Evolutionary conservation across 2,888 invertebrate genomes (phyloP).

Genomic region (Polyommatus icarus): DNA sequence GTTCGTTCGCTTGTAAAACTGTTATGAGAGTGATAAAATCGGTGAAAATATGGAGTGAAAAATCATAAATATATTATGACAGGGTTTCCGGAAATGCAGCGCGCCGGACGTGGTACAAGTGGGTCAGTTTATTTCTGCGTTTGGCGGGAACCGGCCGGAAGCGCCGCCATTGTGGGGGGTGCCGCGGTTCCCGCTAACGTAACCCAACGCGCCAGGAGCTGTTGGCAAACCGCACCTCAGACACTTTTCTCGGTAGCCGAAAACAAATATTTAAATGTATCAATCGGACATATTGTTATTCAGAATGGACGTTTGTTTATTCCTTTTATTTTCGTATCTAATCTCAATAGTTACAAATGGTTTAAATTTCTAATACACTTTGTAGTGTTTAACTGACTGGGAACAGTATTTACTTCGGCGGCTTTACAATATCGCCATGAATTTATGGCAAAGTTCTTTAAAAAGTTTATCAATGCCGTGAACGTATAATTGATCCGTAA

Average conservation of each 20-base stretch:
- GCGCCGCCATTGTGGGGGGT: constrained; percentile 77
- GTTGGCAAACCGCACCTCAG: constrained; percentile 24
- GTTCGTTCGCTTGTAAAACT: constrained; percentile 30
- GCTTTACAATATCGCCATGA: not conserved
- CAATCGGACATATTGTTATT: constrained; percentile 30
- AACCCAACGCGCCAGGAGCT: constrained; percentile 59
- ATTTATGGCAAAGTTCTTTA: not conserved
- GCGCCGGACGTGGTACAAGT: constrained; percentile 75
- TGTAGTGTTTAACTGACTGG: not conserved
- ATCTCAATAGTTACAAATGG: not conserved
- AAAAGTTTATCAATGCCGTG: not conserved
- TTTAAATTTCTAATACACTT: not conserved
- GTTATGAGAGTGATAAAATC: constrained; percentile 37
- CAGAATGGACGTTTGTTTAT: not conserved
- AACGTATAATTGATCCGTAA: not conserved
- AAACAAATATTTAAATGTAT: constrained; percentile 31
- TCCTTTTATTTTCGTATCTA: not conserved
- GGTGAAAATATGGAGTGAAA: constrained; percentile 44
- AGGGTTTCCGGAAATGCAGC: constrained; percentile 77
- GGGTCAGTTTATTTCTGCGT: constrained; percentile 79
- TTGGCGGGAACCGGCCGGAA: constrained; percentile 80
- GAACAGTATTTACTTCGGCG: not conserved
- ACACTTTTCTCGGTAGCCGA: constrained; percentile 19
- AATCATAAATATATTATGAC: constrained; percentile 76
- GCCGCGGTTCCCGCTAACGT: constrained; percentile 75